These are phyloP conservation scores for Marmota monax DNA, from an alignment of 2,113 vertebrate genomes.

Conservation along the genomic window DNA sequence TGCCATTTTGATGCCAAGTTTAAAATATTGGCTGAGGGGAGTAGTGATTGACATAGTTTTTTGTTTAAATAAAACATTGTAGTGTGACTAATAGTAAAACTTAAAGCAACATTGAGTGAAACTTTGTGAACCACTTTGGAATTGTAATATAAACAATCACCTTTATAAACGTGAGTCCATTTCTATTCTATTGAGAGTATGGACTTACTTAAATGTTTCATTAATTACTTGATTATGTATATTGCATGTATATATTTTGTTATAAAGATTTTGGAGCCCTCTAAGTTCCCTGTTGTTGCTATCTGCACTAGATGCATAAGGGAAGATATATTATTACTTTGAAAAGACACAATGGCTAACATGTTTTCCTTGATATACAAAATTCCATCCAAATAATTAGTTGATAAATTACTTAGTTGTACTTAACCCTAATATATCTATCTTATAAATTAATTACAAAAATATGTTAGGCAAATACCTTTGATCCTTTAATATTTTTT, in stretches of 20 bases:
- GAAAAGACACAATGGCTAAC: background rate
- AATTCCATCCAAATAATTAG: background rate
- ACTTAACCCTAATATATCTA: background rate
- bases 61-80: slow-evolving; percentile 32
- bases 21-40: background rate
- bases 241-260: background rate
- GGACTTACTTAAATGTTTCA: background rate
- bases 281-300: background rate
- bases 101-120: slow-evolving; percentile 6
- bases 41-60: background rate
- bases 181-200: background rate
- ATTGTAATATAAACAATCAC: background rate
- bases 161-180: background rate
- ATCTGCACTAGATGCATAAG: background rate
- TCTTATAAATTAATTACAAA: background rate
- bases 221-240: background rate
- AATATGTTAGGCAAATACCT: background rate
- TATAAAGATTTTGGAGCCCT: background rate
- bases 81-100: background rate
- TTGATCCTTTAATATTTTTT: background rate
- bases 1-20: background rate
- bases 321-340: background rate
- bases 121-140: background rate
- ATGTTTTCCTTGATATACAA: background rate
- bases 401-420: background rate